Base-by-base conservation (phyloP, 1,140 invertebrate species). In the Anthonomus grandis region DNA sequence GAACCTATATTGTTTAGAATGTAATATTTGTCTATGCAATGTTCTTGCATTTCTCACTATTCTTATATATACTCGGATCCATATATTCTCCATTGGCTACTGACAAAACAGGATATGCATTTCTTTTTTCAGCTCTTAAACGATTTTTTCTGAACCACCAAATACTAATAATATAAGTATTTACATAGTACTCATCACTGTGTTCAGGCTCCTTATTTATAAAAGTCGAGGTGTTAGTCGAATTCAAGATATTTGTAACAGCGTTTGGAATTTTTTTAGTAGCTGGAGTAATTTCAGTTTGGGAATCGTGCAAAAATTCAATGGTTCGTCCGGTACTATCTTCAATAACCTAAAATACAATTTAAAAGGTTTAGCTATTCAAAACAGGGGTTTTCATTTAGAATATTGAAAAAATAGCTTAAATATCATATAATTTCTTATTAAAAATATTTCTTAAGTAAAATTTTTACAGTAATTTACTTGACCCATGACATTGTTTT, bases 141-240 rank as follows among this genome's bases (percentile, higher is more conserved):
- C 17, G 48, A 21, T 58, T 55, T 15, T 52, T 38, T 18, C 10
- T 59, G 51, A 44, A 52, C 34, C 27, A 57, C 38, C 49, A 19
- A 53, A 51, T 37, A 55, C 4, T 10, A 31, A 55, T 38, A 37
- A 46, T 46, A 17, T 55, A 55, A 21, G 24, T 8, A 38, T 37
- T 38, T 4, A 19, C 15, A 13, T 39, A 39, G 22, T 10, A 49
- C 19, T 27, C 21, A 47, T 39, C 4, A 37, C 41, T 45, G 21
- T 48, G 18, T 36, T n/a, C 31, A 21, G 12, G 25, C 12, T 21
- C n/a, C 9, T 3, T 18, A 5, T 5, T 10, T 15, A 18, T 4
- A 19, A 19, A 3, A 19, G 8, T 5, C n/a, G 39, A 2, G 31
- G 25, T 45, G 9, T 19, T 36, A 21, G 27, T 19, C 9, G n/a